Evolutionary conservation across 2,888 invertebrate genomes (phyloP).

Genomic region (Tetanocera ferruginea): DNA sequence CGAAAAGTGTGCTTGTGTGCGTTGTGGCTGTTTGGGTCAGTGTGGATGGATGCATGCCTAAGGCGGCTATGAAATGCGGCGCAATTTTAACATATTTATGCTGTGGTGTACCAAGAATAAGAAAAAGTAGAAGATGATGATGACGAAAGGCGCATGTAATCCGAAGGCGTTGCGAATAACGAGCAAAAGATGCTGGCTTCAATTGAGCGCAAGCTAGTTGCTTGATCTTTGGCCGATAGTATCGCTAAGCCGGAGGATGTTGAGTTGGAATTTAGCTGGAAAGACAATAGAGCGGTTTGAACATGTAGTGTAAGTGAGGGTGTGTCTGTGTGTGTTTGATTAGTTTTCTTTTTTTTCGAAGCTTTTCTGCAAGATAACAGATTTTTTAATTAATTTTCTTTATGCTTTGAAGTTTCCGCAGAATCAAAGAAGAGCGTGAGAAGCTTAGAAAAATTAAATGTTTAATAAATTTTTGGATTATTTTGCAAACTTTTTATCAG

Average conservation of each 20-base stretch:
- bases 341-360: neutral
- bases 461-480: too few relatives aligned
- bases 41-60: neutral
- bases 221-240: neutral
- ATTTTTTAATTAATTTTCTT: slow-evolving; percentile 28
- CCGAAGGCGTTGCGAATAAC: neutral
- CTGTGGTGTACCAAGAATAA: neutral
- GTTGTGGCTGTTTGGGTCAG: neutral
- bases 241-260: neutral
- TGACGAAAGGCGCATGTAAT: neutral
- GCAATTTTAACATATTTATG: slow-evolving; percentile 1
- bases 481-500: too few relatives aligned
- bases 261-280: too few relatives aligned
- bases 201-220: slow-evolving; percentile 5
- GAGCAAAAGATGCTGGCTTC: slow-evolving; percentile 5
- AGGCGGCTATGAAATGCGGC: neutral
- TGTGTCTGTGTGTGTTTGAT: neutral
- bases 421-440: neutral
- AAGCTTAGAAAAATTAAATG: neutral
- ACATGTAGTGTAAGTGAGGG: neutral
- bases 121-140: neutral
- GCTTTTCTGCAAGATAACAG: neutral
- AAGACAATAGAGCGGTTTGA: neutral
- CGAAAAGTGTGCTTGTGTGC: neutral
- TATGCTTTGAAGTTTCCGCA: neutral